phyloP scores from a whole-genome alignment of 2,797 vertebrate species.

The Psittacula derbiana region DNA sequence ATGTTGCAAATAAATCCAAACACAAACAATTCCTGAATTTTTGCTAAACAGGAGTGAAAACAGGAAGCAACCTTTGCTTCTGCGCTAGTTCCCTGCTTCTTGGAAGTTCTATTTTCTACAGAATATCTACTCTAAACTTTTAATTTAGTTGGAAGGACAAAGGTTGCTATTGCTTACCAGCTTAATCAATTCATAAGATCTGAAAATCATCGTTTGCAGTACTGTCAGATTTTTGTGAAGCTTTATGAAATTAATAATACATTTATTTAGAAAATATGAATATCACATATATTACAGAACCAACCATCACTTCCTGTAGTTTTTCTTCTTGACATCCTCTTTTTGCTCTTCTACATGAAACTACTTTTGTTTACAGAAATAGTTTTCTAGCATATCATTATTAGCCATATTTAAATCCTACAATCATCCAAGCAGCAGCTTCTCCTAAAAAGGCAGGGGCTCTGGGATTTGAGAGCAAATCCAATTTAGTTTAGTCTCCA shows the following conservation, averaged over 20 bases:
- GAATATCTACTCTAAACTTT: background rate
- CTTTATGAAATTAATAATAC: background rate
- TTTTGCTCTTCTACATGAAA: background rate
- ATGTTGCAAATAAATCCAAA: background rate
- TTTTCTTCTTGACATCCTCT: background rate
- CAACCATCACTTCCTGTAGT: background rate
- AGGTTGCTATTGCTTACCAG: background rate
- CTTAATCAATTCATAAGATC: background rate
- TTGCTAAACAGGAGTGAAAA: background rate
- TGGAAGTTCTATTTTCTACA: background rate
- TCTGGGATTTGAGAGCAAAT: conserved; percentile 57
- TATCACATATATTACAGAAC: background rate
- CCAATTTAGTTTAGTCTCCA: conserved; percentile 50
- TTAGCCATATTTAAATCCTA: conserved; percentile 26
- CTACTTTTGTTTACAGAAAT: conserved; percentile 23
- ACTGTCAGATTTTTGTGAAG: background rate
- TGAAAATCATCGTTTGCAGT: background rate
- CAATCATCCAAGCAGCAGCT: background rate
- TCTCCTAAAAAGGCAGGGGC: background rate
- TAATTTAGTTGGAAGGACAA: background rate
- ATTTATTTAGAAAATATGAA: background rate
- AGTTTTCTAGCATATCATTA: conserved; percentile 21
- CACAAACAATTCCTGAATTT: background rate
- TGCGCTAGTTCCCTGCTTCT: background rate
- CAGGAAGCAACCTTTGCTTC: background rate